Conservation (phyloP, 2,113 vertebrate genomes). For the Urocolius indicus region DNA sequence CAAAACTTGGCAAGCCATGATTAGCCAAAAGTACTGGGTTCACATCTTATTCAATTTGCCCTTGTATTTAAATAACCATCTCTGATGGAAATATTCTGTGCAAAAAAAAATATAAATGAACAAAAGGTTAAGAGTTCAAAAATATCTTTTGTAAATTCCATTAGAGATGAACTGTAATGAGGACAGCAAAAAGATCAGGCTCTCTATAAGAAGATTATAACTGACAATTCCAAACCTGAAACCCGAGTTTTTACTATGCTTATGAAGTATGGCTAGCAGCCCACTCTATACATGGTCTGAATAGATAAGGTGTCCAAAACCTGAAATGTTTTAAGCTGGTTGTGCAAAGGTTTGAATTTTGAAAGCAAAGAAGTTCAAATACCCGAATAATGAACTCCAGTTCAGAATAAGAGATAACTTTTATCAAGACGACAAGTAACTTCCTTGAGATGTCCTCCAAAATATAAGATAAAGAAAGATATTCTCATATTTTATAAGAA, state of each 20-base stretch:
- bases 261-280: neutral
- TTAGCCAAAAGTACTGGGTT: neutral
- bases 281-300: slow-evolving; percentile 3
- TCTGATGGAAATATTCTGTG: slow-evolving; percentile 37
- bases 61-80: slow-evolving; percentile 4
- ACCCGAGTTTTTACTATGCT: neutral
- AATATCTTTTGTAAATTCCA: slow-evolving; percentile 27
- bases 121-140: slow-evolving; percentile 52
- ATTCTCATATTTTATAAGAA: neutral
- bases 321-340: neutral
- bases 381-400: neutral
- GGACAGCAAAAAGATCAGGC: slow-evolving; percentile 46
- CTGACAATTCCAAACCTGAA: slow-evolving; percentile 9
- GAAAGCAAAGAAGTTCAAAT: neutral
- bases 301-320: neutral
- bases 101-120: neutral
- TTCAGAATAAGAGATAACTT: neutral
- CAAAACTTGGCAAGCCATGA: neutral
- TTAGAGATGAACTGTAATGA: slow-evolving; percentile 57
- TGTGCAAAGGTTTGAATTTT: neutral
- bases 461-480: neutral
- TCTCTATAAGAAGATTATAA: slow-evolving; percentile 58
- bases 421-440: neutral
- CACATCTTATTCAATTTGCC: slow-evolving; percentile 20
- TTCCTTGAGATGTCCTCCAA: neutral